Conservation (phyloP, 2,797 vertebrate species). For the Phaenicophaeus curvirostris region DNA sequence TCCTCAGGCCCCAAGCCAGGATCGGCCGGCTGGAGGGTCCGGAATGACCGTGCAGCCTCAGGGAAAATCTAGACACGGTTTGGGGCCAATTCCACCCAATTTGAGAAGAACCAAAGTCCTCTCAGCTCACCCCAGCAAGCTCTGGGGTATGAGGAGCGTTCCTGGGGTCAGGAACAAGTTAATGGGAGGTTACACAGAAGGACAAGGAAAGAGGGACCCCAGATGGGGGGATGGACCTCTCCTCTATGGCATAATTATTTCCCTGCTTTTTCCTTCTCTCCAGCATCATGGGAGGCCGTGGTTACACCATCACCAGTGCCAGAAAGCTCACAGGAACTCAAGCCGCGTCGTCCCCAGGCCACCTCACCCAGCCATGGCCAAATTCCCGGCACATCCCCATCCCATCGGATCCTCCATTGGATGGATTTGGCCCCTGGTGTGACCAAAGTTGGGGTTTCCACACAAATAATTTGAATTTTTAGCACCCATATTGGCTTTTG, state of each 20-base stretch:
- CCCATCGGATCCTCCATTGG: background rate
- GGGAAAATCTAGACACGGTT: too few relatives aligned
- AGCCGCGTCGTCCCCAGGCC: fast-evolving
- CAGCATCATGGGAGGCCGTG: fast-evolving
- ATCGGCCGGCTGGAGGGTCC: too few relatives aligned
- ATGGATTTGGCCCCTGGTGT: fast-evolving
- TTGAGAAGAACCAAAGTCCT: background rate
- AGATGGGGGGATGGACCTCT: too few relatives aligned
- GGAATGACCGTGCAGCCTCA: too few relatives aligned
- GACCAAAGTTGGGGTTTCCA: slow-evolving; percentile 1
- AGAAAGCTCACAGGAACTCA: background rate
- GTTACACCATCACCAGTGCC: background rate
- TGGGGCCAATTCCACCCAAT: too few relatives aligned
- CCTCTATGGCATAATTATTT: background rate
- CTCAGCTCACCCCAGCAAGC: background rate
- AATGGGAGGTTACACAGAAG: too few relatives aligned
- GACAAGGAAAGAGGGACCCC: background rate
- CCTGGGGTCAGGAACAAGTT: background rate
- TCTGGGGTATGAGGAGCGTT: fast-evolving
- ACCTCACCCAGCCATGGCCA: fast-evolving
- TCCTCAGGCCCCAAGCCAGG: too few relatives aligned
- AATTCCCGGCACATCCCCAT: background rate
- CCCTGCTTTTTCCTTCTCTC: background rate
- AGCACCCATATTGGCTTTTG: background rate
- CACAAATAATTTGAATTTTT: background rate